phyloP scores from a whole-genome alignment of 2,797 vertebrate species.

The Coendou prehensilis region DNA sequence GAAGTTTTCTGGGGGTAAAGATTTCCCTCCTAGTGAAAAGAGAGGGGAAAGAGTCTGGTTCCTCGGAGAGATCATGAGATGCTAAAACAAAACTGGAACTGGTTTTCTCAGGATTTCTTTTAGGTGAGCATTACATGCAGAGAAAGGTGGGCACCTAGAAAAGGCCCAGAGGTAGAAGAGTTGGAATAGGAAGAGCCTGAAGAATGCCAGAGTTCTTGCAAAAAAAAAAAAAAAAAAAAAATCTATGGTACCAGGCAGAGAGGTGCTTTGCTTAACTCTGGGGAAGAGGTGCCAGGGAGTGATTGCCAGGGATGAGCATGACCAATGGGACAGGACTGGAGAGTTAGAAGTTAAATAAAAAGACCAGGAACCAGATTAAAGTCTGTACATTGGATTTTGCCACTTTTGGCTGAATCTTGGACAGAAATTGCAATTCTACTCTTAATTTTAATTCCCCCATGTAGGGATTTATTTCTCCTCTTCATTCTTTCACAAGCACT shows the following conservation, averaged over 20 bases:
- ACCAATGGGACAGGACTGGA: neutral
- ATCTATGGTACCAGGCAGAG: neutral
- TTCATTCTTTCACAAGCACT: conserved; percentile 13
- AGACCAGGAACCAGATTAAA: conserved; percentile 30
- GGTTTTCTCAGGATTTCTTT: conserved; percentile 31
- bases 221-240: conserved; percentile 33
- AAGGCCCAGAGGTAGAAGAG: neutral
- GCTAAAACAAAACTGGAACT: neutral
- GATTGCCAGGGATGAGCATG: neutral
- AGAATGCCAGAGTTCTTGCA: conserved; percentile 49
- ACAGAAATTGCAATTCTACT: neutral
- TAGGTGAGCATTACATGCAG: neutral
- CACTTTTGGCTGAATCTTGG: neutral
- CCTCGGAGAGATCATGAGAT: neutral
- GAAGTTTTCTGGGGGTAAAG: neutral
- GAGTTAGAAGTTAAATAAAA: neutral
- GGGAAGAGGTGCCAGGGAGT: neutral
- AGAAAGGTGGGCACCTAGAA: neutral
- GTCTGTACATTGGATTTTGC: neutral
- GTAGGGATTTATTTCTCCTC: neutral
- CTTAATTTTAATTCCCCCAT: neutral
- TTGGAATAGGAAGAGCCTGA: neutral
- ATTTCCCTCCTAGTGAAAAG: neutral
- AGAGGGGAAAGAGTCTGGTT: neutral
- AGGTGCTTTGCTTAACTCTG: conserved; percentile 1